phyloP scores from a whole-genome alignment of 2,888 invertebrate species.

The Adelognathus sp. region DNA sequence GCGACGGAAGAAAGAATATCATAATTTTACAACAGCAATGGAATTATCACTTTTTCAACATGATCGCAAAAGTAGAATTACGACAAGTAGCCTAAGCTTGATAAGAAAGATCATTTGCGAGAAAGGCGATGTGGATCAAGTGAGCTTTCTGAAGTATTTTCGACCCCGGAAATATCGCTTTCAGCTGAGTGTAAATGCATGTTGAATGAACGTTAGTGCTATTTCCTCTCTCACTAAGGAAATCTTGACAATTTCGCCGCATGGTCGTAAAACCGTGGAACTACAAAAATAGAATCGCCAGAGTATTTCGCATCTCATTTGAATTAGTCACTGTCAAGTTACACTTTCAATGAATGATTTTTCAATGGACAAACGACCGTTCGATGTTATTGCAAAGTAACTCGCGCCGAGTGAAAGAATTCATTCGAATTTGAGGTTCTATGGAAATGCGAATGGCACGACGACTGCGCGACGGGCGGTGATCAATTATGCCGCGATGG shows the following conservation, averaged over 20 bases:
- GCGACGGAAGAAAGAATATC: no score
- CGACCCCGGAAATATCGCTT: neutral
- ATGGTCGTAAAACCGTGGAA: neutral
- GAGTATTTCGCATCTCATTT: neutral
- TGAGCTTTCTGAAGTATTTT: neutral
- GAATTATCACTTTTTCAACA: no score
- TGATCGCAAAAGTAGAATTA: no score
- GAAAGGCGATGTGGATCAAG: no score
- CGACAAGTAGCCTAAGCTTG: no score
- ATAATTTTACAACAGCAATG: no score
- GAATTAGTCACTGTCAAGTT: neutral
- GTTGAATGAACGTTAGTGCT: neutral
- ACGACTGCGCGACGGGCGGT: neutral
- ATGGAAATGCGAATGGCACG: neutral
- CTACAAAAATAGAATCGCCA: neutral
- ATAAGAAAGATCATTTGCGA: no score
- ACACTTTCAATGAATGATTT: neutral
- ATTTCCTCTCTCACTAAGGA: neutral
- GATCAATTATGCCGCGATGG: slow-evolving; percentile 3
- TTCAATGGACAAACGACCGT: neutral
- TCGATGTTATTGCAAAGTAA: neutral
- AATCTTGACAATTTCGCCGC: neutral
- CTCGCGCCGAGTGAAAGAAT: neutral
- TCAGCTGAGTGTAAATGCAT: slow-evolving; percentile 18
- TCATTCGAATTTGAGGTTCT: neutral